Evolutionary conservation across 1,140 invertebrate species (phyloP), one percentile per base, ranked within the genome.

Genomic region (Trinorchestia longiramus): DNA sequence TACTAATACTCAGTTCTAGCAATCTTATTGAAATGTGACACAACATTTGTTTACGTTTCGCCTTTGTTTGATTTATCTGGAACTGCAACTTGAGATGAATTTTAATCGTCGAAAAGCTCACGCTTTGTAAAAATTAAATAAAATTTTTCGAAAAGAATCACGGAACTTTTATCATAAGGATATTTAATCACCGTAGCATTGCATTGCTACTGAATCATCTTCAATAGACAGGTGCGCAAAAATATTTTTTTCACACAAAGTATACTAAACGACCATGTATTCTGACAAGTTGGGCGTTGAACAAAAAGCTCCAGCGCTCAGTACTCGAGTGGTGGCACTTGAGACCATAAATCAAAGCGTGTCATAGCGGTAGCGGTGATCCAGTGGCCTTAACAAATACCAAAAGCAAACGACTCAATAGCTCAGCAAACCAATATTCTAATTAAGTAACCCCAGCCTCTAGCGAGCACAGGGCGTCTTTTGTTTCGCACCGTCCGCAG

Each of bases 351-450:
- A 77, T 77, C 62, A 77, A 77, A 77, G 62, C 62, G 62, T 77
- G 62, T 77, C 62, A 77, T 91, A 91, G 41, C 88, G 88, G 41
- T 28, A 44, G 88, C 88, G 88, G 88, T 91, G 43, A 42, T 0
- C 41, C 44, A 47, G 43, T 19, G 41, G 8, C 92, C 43, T 45
- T 45, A 43, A 47, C 92, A 94, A 94, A 94, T 94, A 94, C 92
- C 92, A 40, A n/a, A 44, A 94, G 92, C 92, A 94, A 94, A 94
- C 92, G 36, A 45, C 92, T 94, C 92, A 45, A 94, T 94, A 43
- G 92, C 92, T 94, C 92, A 47, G 44, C 44, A 94, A 94, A 94
- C 92, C 92, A 94, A 94, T 94, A 94, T 94, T 45, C 92, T 94
- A 94, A 94, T 94, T 94, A 94, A 94, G 92, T n/a, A 94, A 94